Percentiles rank a stretch among this genome's conserved stretches.
These are phyloP conservation scores for Fringilla coelebs DNA, from an alignment of 2,797 vertebrate species.

Conservation along the genomic window DNA sequence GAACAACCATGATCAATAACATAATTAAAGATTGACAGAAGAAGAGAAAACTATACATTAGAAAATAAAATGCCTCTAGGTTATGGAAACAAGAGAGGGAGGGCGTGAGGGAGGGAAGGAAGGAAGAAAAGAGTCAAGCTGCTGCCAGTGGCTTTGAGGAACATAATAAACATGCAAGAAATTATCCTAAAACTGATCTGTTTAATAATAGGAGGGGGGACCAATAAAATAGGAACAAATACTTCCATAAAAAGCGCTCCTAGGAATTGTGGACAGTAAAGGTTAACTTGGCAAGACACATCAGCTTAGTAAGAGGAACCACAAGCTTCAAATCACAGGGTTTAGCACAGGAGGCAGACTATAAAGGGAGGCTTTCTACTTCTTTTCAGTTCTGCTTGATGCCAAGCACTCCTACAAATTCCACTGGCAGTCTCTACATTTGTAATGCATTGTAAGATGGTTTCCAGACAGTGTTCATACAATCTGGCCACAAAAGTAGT, in stretches of 20 bases:
- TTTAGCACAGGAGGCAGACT: not conserved
- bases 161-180: not conserved
- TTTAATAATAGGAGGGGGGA: not conserved
- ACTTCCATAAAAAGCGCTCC: rapidly evolving
- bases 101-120: not conserved
- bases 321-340: not conserved
- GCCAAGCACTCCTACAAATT: not conserved
- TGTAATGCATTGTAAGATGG: not conserved
- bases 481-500: not conserved
- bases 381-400: not conserved
- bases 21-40: not conserved
- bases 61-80: not conserved
- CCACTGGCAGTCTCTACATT: not conserved
- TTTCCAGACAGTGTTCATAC: not conserved
- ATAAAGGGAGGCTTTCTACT: not conserved
- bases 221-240: not conserved
- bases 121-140: not conserved
- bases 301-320: not conserved
- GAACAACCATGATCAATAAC: not conserved
- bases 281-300: not conserved
- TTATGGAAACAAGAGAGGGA: not conserved
- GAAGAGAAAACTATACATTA: not conserved
- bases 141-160: not conserved
- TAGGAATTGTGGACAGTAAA: not conserved
- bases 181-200: not conserved